Base-by-base conservation (phyloP, 2,797 vertebrate genomes). In the Urosaurus nigricauda region DNA sequence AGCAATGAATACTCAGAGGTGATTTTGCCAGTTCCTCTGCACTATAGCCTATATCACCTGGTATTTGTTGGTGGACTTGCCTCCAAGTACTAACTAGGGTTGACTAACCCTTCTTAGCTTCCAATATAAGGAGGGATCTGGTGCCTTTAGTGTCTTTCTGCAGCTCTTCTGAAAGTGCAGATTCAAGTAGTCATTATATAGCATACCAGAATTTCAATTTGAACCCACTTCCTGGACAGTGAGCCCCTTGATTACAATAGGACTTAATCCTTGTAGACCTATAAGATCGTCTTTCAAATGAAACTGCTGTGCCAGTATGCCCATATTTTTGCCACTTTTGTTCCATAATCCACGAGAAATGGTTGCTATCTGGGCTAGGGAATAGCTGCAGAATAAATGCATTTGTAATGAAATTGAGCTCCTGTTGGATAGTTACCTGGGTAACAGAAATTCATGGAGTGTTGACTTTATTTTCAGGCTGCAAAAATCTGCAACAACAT, bases 401-500 rank as follows among this genome's bases (percentile, higher is more conserved):
- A 75, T 56, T 77, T n/a, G 0, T 86, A 51, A 37, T 12, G 0
- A 35, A 86, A 73, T 60, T 83, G 88, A 73, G 80, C 87, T 83
- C 73, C 87, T 93, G 2, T n/a, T 1, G 63, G 13, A 79, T 47
- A 89, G 2, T 17, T 92, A 70, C 80, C 1, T 92, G 58, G 91
- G 95, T 75, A 94, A 87, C 32, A 4, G 81, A 92, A 90, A 75
- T 43, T 95, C 91, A 95, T 74, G 81, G 32, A 73, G 0, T 35
- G 43, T 91, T 95, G 53, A 87, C 71, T 40, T 90, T 91, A 53
- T 87, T 97, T 97, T 84, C 94, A 99, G 99, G 98, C 99, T 89
- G 99, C 98, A 84, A 99, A 99, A 97, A 99, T 99, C 95, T 99
- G 99, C 93, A 99, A 99, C 97, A 99, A 99, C 95, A 99, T 99